Conservation (phyloP, 1,140 invertebrate species). For the Caerostris extrusa region DNA sequence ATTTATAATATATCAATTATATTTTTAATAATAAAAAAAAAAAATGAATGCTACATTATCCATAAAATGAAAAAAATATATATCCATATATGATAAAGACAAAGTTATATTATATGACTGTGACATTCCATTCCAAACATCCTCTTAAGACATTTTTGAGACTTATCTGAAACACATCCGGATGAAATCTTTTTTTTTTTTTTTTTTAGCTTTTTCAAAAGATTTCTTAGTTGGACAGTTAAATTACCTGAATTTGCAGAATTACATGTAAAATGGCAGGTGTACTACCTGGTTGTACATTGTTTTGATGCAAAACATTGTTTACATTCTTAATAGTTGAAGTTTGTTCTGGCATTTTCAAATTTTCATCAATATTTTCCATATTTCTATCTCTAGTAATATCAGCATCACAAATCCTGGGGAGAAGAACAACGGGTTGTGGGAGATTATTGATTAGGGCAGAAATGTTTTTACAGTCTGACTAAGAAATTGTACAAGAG, state of each 20-base stretch:
- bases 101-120: neutral
- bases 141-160: neutral
- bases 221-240: too few relatives aligned
- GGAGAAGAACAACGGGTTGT: neutral
- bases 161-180: neutral
- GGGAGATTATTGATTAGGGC: neutral
- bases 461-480: neutral
- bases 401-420: neutral
- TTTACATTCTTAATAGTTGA: neutral
- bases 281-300: neutral
- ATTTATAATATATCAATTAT: too few relatives aligned
- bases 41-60: too few relatives aligned
- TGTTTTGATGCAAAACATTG: neutral
- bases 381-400: neutral
- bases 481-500: neutral
- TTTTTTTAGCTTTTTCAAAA: neutral
- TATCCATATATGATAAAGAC: neutral
- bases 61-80: neutral
- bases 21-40: too few relatives aligned
- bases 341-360: neutral
- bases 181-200: neutral
- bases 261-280: neutral
- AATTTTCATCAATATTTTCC: neutral
- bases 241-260: neutral
- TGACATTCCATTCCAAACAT: constrained; percentile 17